Evolutionary conservation across 2,113 vertebrate genomes (phyloP).

Genomic region (Solea senegalensis): DNA sequence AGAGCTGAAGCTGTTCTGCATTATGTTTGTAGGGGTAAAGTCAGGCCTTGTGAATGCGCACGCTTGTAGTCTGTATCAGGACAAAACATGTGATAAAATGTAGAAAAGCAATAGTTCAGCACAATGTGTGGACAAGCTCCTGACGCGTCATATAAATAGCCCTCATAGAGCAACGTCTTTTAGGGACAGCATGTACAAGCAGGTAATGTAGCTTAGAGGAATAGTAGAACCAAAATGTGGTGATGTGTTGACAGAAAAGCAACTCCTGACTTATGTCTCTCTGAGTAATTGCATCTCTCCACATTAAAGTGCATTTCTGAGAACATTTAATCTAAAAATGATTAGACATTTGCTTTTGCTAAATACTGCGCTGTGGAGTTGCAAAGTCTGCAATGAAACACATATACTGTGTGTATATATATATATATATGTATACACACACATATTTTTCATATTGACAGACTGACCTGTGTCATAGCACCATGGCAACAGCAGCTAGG

Average conservation of each 20-base stretch:
- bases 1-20: background rate
- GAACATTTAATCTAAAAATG: background rate
- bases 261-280: background rate
- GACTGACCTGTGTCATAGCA: conserved; percentile 21
- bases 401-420: background rate
- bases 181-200: no score
- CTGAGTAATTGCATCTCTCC: background rate
- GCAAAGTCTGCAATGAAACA: background rate
- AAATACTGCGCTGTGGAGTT: background rate
- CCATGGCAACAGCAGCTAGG: conserved; percentile 38
- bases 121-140: background rate
- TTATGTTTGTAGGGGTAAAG: conserved; percentile 5
- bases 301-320: background rate
- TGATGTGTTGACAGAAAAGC: background rate
- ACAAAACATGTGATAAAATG: background rate
- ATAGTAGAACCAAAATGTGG: background rate
- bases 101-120: no score
- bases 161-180: no score
- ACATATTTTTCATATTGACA: no score
- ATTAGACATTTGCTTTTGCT: background rate
- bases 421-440: background rate
- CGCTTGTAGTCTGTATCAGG: background rate
- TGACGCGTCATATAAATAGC: no score
- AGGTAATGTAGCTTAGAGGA: background rate
- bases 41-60: background rate